phyloP scores from a whole-genome alignment of 2,113 vertebrate genomes.

The Philantomba maxwellii region DNA sequence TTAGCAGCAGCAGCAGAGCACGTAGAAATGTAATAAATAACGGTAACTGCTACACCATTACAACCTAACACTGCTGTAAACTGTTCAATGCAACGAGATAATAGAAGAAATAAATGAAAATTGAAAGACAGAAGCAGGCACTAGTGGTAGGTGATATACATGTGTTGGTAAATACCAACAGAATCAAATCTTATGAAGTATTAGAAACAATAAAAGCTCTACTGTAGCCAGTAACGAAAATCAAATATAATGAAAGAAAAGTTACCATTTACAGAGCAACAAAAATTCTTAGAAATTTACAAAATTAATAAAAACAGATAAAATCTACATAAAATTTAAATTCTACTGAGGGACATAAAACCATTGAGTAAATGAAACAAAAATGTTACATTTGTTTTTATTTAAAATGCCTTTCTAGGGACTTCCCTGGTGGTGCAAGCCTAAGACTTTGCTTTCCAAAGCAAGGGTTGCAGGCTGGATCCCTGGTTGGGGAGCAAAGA shows the following conservation, averaged over 20 bases:
- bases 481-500: background rate
- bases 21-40: background rate
- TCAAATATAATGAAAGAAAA: background rate
- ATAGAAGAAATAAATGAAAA: background rate
- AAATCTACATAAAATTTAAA: background rate
- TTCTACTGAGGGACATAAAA: background rate
- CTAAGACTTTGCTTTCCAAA: background rate
- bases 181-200: background rate
- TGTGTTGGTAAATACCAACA: background rate
- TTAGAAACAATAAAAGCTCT: background rate
- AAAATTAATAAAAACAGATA: background rate
- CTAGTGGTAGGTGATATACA: background rate
- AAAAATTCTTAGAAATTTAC: background rate
- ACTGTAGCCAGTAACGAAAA: background rate
- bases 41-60: background rate
- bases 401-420: background rate
- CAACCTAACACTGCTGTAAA: background rate
- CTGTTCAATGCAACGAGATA: background rate
- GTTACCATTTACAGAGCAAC: background rate
- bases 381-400: background rate
- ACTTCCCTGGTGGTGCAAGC: background rate
- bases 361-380: background rate
- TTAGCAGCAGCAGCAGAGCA: background rate
- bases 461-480: background rate
- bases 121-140: background rate